phyloP scores from a whole-genome alignment of 2,797 vertebrate genomes.

The Galaxias olidus region DNA sequence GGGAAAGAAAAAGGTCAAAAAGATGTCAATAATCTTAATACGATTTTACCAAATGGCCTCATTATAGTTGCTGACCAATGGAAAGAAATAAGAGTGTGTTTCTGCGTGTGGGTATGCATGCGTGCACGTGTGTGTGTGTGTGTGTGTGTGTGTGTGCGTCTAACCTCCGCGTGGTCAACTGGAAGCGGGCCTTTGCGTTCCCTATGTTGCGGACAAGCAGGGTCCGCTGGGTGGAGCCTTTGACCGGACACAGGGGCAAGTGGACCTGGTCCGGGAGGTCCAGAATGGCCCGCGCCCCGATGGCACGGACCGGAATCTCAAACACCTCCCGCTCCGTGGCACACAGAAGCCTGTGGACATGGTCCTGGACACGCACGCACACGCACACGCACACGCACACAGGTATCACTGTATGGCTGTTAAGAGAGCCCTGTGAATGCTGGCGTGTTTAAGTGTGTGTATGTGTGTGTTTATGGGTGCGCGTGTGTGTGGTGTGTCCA shows the following conservation, averaged over 20 bases:
- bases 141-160: conserved; percentile 7
- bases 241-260: conserved; percentile 82
- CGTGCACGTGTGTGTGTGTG: conserved; percentile 1
- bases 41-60: too few species aligned
- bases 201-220: conserved; percentile 84
- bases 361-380: conserved; percentile 75
- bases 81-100: neutral
- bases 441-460: too few species aligned
- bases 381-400: neutral
- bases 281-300: conserved; percentile 78
- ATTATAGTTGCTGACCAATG: too few species aligned
- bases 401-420: neutral
- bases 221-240: conserved; percentile 79
- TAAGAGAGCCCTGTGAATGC: too few species aligned
- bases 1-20: neutral
- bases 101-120: neutral
- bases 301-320: conserved; percentile 81
- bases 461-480: too few species aligned
- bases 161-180: conserved; percentile 77
- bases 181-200: conserved; percentile 77
- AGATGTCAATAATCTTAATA: too few species aligned
- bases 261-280: conserved; percentile 83
- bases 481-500: too few species aligned
- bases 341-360: conserved; percentile 79
- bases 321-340: conserved; percentile 87